Base-by-base conservation (phyloP, 2,113 vertebrate genomes). In the Nettapus auritus region DNA sequence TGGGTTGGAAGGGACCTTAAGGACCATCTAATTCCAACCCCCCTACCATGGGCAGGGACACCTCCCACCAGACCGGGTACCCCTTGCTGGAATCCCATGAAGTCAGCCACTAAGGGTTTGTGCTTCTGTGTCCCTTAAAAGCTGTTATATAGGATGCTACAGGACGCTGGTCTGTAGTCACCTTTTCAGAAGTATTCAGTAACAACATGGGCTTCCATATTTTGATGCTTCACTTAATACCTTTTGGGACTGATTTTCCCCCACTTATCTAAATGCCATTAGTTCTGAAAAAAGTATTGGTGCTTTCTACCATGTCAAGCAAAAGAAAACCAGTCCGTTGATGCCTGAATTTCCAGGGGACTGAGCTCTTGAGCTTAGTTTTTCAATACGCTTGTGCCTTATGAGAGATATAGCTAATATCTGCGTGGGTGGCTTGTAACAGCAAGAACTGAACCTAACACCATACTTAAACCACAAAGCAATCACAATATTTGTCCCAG, bases 151-250 rank as follows among this genome's bases (percentile, higher is more conserved):
- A 40, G 28, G 38, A 40, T 21, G 23, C 29, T 8, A 29, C n/a
- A 6, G 31, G 29, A 46, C 13, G 3, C 42, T 15, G 48, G 16
- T 28, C 13, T 0, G 0, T 12, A 5, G 5, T 18, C 48, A 33
- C 9, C 28, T 76, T 34, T 33, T n/a, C 26, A 11, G 38, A 26
- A 29, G 36, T 13, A 21, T 34, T 9, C 34, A 17, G 6, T 3
- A 38, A 11, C 57, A 29, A 48, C 10, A 26, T 15, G 5, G 11
- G 46, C 40, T 82, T 38, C 57, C 25, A 9, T 0, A 4, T 19
- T 16, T 28, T 31, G 9, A 13, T 82, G n/a, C 25, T 48, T 44
- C 70, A 10, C 44, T 48, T 67, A 21, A 6, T 18, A 42, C 5
- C 17, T 42, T 29, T n/a, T 19, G 31, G 75, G 25, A 31, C n/a